phyloP scores from a whole-genome alignment of 2,888 invertebrate species.

The Cosmorhoe ocellata region DNA sequence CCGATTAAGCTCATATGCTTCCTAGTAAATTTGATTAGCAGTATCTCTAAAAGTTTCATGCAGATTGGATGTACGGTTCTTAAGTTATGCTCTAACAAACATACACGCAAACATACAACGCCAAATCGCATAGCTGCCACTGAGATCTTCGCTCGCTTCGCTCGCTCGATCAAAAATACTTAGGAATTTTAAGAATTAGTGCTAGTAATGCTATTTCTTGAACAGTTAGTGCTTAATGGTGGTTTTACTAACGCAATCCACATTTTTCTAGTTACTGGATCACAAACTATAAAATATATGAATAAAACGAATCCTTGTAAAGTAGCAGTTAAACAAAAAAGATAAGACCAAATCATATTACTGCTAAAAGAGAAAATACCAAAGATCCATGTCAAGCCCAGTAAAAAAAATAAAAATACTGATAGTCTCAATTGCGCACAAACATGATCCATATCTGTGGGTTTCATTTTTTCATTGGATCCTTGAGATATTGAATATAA shows the following conservation, averaged over 20 bases:
- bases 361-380: constrained; percentile 80
- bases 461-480: constrained; percentile 75
- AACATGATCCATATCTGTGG: constrained; percentile 61
- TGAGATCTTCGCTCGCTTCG: too few species aligned
- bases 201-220: constrained; percentile 64
- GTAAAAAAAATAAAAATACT: constrained; percentile 82
- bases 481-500: constrained; percentile 77
- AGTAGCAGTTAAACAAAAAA: constrained; percentile 84
- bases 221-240: constrained; percentile 49
- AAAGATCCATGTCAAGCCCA: constrained; percentile 85
- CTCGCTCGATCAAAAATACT: too few species aligned
- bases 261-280: constrained; percentile 76
- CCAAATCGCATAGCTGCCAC: too few species aligned
- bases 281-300: constrained; percentile 82
- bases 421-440: constrained; percentile 80
- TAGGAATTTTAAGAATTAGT: constrained; percentile 33
- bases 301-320: constrained; percentile 84
- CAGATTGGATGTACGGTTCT: too few species aligned
- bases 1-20: too few species aligned
- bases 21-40: too few species aligned
- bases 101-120: too few species aligned
- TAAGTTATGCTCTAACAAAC: too few species aligned
- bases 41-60: too few species aligned
- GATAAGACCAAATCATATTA: constrained; percentile 80
- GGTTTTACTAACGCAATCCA: constrained; percentile 75